phyloP scores from a whole-genome alignment of 2,888 invertebrate genomes.

The Eucera pruinosa region DNA sequence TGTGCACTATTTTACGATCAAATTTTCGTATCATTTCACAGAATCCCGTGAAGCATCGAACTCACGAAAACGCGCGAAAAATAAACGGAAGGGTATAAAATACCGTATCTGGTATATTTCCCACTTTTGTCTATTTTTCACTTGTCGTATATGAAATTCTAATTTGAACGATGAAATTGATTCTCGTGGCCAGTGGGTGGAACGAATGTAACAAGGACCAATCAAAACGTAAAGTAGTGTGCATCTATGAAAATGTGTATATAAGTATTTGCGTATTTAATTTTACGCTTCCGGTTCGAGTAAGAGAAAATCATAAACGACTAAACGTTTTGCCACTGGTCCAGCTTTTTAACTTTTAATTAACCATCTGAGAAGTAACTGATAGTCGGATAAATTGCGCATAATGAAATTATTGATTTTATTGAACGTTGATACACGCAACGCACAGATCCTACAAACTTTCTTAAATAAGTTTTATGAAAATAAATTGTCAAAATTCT shows the following conservation, averaged over 20 bases:
- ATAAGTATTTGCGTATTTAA: neutral
- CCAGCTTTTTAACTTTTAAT: conserved; percentile 23
- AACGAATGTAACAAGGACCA: neutral
- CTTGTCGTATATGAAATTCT: neutral
- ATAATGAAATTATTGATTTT: neutral
- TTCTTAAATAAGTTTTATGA: neutral
- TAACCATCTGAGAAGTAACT: conserved; percentile 9
- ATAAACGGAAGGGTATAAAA: too few species aligned
- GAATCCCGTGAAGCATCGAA: too few species aligned
- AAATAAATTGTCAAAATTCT: too few species aligned
- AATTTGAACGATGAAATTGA: too few species aligned
- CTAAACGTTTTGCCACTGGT: neutral
- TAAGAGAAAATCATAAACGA: neutral
- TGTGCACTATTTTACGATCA: neutral
- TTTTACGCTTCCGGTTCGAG: neutral
- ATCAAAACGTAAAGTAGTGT: neutral
- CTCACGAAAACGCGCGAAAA: too few species aligned
- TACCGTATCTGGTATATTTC: neutral
- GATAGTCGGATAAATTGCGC: neutral
- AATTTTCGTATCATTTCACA: neutral
- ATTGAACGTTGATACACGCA: neutral
- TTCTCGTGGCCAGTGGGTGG: neutral
- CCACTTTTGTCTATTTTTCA: neutral
- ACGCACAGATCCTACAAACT: neutral
- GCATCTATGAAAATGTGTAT: conserved; percentile 1